Conservation (phyloP, 2,113 vertebrate genomes). For the Leucopsar rothschildi region DNA sequence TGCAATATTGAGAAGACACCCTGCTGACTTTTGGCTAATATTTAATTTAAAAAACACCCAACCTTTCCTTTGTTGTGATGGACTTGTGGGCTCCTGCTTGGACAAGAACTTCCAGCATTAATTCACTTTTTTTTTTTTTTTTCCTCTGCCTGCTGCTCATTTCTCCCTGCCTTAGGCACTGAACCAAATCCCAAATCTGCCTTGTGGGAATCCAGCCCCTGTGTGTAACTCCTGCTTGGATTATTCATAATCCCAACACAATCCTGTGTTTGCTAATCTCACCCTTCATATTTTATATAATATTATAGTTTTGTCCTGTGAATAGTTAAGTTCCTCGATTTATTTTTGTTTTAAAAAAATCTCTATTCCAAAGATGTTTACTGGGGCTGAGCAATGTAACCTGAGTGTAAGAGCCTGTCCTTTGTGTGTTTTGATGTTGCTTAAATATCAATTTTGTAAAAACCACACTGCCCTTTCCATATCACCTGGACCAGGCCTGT, state of each 20-base stretch:
- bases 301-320: background rate
- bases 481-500: background rate
- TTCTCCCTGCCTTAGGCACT: background rate
- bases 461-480: background rate
- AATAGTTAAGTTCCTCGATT: background rate
- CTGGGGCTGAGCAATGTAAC: background rate
- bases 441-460: background rate
- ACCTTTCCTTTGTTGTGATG: background rate
- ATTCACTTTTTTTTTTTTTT: background rate
- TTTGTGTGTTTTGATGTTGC: background rate
- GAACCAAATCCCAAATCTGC: background rate
- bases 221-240: background rate
- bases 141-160: background rate
- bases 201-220: background rate
- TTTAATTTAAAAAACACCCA: background rate
- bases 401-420: background rate
- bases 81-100: background rate
- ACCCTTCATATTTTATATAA: accelerated
- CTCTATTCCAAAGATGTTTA: background rate
- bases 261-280: background rate
- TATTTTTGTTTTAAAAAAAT: background rate
- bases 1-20: background rate
- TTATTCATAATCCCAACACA: background rate
- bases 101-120: background rate
- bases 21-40: background rate